Conservation (phyloP, 2,113 vertebrate species). For the Synchiropus splendidus region DNA sequence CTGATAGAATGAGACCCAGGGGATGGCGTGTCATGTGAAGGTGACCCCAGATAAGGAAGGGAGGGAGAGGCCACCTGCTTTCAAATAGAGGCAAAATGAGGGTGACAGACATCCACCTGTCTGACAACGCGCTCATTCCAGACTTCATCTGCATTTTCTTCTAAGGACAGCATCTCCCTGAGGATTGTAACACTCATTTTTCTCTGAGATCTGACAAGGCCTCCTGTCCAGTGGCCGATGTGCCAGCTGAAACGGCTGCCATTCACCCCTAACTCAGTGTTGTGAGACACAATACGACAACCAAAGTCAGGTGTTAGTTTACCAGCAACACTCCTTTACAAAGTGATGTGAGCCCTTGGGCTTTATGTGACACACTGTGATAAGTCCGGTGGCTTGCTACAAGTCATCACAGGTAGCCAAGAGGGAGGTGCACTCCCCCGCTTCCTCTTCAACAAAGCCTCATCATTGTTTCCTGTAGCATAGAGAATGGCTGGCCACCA, state of each 20-base stretch:
- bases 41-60: constrained; percentile 58
- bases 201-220: constrained; percentile 35
- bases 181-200: constrained; percentile 64
- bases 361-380: constrained; percentile 23
- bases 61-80: constrained; percentile 67
- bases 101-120: constrained; percentile 75
- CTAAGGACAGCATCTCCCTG: constrained; percentile 18
- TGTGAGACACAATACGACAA: constrained; percentile 21
- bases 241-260: constrained; percentile 17
- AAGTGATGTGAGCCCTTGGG: constrained; percentile 35
- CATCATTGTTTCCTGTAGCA: constrained; percentile 45
- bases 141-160: constrained; percentile 55
- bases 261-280: constrained; percentile 27
- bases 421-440: constrained; percentile 32
- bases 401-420: constrained; percentile 49
- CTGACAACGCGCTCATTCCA: constrained; percentile 50
- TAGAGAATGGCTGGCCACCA: constrained; percentile 46
- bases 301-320: constrained; percentile 11
- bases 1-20: constrained; percentile 48
- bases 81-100: constrained; percentile 47
- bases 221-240: constrained; percentile 35
- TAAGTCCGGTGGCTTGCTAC: constrained; percentile 33
- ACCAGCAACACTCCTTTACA: constrained; percentile 32
- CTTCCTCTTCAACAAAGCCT: constrained; percentile 38
- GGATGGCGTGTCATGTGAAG: constrained; percentile 56